Conservation (phyloP, 1,140 invertebrate species). For the Arion vulgaris region DNA sequence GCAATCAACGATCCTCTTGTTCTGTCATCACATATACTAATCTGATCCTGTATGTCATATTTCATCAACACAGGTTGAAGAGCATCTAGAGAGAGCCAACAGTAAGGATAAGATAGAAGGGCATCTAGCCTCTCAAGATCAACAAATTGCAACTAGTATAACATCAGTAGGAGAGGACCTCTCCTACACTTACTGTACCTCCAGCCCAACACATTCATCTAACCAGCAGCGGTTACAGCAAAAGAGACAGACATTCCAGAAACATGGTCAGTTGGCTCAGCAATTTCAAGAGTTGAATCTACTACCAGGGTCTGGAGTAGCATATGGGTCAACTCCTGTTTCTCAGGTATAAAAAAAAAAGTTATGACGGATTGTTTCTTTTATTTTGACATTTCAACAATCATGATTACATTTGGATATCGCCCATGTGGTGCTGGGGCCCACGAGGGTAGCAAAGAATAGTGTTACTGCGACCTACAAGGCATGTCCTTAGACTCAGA, state of each 20-base stretch:
- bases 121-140: not conserved
- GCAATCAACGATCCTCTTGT: too few species aligned
- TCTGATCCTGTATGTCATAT: too few species aligned
- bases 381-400: too few species aligned
- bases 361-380: too few species aligned
- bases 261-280: constrained; percentile 81
- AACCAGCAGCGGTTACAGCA: constrained; percentile 82
- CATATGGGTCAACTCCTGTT: not conserved
- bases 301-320: constrained; percentile 19
- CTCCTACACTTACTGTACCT: constrained; percentile 11
- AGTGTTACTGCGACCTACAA: too few species aligned
- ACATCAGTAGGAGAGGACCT: not conserved
- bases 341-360: not conserved
- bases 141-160: not conserved
- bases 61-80: constrained; percentile 36
- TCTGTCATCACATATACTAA: too few species aligned
- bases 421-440: too few species aligned
- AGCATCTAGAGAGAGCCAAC: constrained; percentile 28
- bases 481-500: too few species aligned
- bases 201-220: constrained; percentile 41
- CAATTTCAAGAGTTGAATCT: constrained; percentile 64
- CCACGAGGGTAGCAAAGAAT: too few species aligned
- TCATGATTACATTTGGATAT: too few species aligned
- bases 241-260: constrained; percentile 85
- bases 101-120: constrained; percentile 25